Conservation (phyloP, 2,888 invertebrate genomes). For the Tanypteryx hageni region DNA sequence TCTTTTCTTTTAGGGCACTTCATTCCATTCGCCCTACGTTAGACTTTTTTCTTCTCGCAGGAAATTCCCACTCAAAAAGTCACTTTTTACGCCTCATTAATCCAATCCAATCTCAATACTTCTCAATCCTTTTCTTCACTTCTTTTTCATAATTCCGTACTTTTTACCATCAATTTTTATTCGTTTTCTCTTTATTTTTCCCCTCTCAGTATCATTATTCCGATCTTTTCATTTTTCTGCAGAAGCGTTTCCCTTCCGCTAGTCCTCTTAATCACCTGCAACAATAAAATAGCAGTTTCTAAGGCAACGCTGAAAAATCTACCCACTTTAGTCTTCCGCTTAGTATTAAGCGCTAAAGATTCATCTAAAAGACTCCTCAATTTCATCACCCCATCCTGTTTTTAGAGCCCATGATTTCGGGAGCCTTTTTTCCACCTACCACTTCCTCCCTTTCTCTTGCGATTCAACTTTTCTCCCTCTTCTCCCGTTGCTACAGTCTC, state of each 20-base stretch:
- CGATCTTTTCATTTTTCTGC: neutral
- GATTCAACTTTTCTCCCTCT: neutral
- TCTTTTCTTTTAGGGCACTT: too few species aligned
- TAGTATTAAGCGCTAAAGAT: constrained; percentile 55
- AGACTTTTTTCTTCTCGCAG: too few species aligned
- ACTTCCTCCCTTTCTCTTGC: neutral
- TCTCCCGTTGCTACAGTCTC: neutral
- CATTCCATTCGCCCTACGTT: too few species aligned
- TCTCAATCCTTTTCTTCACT: neutral
- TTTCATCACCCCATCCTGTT: constrained; percentile 12
- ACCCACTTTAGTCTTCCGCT: constrained; percentile 30
- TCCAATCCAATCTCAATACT: neutral
- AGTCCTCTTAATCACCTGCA: constrained; percentile 9
- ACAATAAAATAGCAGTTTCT: constrained; percentile 40
- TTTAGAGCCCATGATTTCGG: constrained; percentile 29
- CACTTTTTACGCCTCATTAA: too few species aligned
- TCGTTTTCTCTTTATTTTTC: neutral
- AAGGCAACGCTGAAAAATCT: constrained; percentile 43
- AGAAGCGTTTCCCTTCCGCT: neutral
- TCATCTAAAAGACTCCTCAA: constrained; percentile 9
- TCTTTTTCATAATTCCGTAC: neutral
- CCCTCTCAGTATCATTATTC: neutral
- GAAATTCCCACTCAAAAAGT: too few species aligned
- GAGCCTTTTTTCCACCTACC: neutral
- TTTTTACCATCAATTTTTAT: neutral